phyloP scores from a whole-genome alignment of 1,140 invertebrate species.

The Zaprionus lachaisei region DNA sequence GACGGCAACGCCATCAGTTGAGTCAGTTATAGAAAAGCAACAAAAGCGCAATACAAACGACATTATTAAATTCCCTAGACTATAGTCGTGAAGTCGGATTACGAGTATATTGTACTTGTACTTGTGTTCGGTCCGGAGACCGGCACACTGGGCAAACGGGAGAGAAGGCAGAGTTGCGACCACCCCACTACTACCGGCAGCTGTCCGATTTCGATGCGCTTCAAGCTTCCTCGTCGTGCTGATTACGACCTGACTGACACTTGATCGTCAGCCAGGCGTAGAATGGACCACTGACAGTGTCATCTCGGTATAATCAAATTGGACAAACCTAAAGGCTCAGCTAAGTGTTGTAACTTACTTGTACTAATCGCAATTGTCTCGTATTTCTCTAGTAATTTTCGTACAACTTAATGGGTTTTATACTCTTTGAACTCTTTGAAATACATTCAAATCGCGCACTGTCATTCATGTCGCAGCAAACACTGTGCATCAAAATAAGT shows the following conservation, averaged over 20 bases:
- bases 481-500: conserved; percentile 7
- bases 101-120: background rate
- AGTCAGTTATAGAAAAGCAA: conserved; percentile 46
- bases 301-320: conserved; percentile 8
- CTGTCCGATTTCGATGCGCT: conserved; percentile 57
- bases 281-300: conserved; percentile 16
- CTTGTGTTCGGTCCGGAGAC: background rate
- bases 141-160: background rate
- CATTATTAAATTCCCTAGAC: conserved; percentile 74
- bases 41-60: conserved; percentile 71
- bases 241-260: conserved; percentile 39
- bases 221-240: conserved; percentile 59
- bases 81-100: conserved; percentile 53
- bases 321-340: conserved; percentile 2
- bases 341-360: conserved; percentile 12
- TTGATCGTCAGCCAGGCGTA: conserved; percentile 27
- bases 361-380: background rate
- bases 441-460: background rate
- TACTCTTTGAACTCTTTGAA: conserved; percentile 17
- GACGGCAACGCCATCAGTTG: conserved; percentile 33
- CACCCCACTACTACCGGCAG: conserved; percentile 63
- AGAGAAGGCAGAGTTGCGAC: conserved; percentile 8
- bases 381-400: background rate
- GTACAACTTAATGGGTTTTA: background rate
- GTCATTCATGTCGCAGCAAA: background rate